Evolutionary conservation across 2,113 vertebrate genomes (phyloP), one percentile per base, ranked within the genome.

Genomic region (Rhinopithecus roxellana): DNA sequence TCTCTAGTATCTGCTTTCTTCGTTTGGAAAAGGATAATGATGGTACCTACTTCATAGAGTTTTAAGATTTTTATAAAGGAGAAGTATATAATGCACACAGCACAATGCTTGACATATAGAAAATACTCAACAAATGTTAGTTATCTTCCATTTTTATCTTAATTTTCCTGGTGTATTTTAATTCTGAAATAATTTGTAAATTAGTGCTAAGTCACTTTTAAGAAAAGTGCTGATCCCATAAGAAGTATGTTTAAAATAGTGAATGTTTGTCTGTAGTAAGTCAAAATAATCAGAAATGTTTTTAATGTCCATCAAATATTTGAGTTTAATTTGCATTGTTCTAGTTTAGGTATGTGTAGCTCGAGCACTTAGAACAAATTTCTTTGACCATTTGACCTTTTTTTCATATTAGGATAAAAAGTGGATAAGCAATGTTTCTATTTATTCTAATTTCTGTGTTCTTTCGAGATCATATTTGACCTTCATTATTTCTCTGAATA

Each of bases 1-100:
- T 86, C 5, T 91, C 45, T 91, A n/a, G 77, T 55, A 6, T 3
- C 14, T 2, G 48, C 11, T 82, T 85, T 61, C 14, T 92, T 86
- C 40, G 38, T 80, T 85, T 90, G 30, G n/a, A 69, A 55, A 45
- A 12, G 45, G 17, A 27, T 82, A 38, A 20, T 74, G 59, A 89
- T 50, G 27, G 27, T 30, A 20, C 22, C 35, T 77, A 40, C 55
- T 79, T 84, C 30, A 57, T 57, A 86, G 32, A 91, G 52, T 89
- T 59, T 74, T 92, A 93, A 94, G 75, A n/a, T 77, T 94, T 89
- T 95, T 90, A 84, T 87, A 89, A 59, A 84, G 69, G 74, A 87
- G 90, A 77, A 69, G 69, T 57, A 70, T 61, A 10, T 61, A 57
- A 93, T 80, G 30, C 45, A 45, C n/a, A 52, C 45, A 95, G 40